phyloP scores from a whole-genome alignment of 2,888 invertebrate genomes.

The Cabera pusaria region DNA sequence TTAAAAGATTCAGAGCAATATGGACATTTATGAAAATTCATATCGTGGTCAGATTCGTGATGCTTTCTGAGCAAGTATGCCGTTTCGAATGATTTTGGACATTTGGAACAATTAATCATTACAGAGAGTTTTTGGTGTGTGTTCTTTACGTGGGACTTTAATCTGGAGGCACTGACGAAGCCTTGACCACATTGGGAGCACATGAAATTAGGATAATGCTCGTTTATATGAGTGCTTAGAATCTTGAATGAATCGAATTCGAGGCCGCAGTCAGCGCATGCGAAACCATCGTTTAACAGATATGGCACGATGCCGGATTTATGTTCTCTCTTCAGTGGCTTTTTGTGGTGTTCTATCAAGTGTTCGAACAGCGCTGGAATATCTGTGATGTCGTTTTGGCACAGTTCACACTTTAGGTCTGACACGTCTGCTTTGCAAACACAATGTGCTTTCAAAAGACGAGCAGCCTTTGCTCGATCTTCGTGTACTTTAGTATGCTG shows the following conservation, averaged over 20 bases:
- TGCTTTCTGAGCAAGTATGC: conserved; percentile 43
- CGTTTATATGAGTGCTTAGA: conserved; percentile 49
- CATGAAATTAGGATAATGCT: conserved; percentile 34
- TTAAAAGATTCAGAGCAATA: conserved; percentile 43
- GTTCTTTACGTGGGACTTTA: conserved; percentile 29
- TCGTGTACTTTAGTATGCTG: conserved; percentile 36
- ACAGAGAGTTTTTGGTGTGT: conserved; percentile 1
- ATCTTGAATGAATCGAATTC: conserved; percentile 6
- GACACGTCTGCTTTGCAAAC: conserved; percentile 11
- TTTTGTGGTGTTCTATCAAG: conserved; percentile 8
- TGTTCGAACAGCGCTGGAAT: conserved; percentile 8
- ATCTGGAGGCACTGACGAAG: neutral
- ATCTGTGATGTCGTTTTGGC: conserved; percentile 1
- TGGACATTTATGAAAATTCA: conserved; percentile 36
- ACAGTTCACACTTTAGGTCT: conserved; percentile 9
- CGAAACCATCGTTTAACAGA: conserved; percentile 3
- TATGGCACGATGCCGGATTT: conserved; percentile 8
- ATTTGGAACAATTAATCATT: conserved; percentile 22
- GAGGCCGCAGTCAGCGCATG: conserved; percentile 8
- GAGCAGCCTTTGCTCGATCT: conserved; percentile 32
- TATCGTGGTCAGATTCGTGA: conserved; percentile 46
- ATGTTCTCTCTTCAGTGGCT: conserved; percentile 3
- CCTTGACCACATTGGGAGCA: neutral
- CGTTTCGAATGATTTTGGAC: conserved; percentile 36
- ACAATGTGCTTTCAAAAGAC: neutral